Evolutionary conservation across 2,888 invertebrate genomes (phyloP).

Genomic region (Cremastinae sp.): DNA sequence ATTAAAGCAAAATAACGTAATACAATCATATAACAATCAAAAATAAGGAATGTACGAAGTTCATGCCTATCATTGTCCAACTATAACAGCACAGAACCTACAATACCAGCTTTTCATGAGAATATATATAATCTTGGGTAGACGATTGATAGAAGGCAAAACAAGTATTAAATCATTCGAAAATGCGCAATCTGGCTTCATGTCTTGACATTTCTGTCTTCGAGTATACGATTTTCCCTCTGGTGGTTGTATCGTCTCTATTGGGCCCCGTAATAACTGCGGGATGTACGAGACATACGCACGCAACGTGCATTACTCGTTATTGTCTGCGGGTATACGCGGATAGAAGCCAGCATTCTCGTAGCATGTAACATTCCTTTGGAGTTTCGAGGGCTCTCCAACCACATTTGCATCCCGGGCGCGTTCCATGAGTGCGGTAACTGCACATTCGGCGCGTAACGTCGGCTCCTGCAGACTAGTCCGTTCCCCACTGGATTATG

Average conservation of each 20-base stretch:
- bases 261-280: constrained; percentile 43
- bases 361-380: constrained; percentile 51
- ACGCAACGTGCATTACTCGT: constrained; percentile 27
- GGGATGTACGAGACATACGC: constrained; percentile 39
- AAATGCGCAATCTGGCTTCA: not conserved
- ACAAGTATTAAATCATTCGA: no score
- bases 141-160: no score
- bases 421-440: constrained; percentile 22
- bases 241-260: constrained; percentile 12
- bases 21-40: no score
- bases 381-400: constrained; percentile 39
- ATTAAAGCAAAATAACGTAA: no score
- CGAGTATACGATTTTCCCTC: not conserved
- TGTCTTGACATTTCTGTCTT: constrained; percentile 24
- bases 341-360: constrained; percentile 20
- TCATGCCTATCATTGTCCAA: no score
- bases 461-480: constrained; percentile 26
- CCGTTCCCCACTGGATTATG: constrained; percentile 31
- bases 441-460: constrained; percentile 47
- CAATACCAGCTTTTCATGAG: not conserved
- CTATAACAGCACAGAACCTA: no score
- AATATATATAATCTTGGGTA: no score
- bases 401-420: constrained; percentile 53
- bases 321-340: constrained; percentile 6
- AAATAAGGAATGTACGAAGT: no score